A percentile compares a stretch with the other conserved stretches of the same genome.
phyloP scores from a whole-genome alignment of 35 echinoderm and acorn worm genomes.

The Heliocidaris erythrogramma region DNA sequence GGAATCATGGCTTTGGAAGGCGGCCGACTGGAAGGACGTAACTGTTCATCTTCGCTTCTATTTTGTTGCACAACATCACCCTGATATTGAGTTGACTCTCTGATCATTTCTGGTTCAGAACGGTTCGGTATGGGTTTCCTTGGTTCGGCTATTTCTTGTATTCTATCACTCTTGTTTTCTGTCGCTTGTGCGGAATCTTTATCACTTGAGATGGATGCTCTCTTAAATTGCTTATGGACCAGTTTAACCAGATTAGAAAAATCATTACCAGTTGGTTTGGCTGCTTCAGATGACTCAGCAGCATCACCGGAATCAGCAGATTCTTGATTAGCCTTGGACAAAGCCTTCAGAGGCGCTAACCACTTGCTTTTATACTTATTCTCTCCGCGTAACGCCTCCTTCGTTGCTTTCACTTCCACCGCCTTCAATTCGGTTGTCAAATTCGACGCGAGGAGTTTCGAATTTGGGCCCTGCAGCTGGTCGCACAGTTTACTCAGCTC shows the following conservation, averaged over 20 bases:
- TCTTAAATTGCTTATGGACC: slow-evolving; percentile 43
- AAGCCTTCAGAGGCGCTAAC: background rate
- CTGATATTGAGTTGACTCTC: background rate
- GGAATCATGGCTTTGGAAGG: background rate
- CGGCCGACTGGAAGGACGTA: background rate
- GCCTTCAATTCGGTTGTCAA: slow-evolving; percentile 66
- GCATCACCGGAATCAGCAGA: background rate
- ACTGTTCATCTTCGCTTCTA: background rate
- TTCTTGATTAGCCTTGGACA: background rate
- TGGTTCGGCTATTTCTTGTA: background rate
- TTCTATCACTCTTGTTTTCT: background rate
- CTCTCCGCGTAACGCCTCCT: background rate
- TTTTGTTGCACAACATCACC: background rate
- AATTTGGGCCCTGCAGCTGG: slow-evolving; percentile 71
- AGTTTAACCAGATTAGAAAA: slow-evolving; percentile 13
- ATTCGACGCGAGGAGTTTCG: slow-evolving; percentile 60
- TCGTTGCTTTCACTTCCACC: slow-evolving; percentile 53
- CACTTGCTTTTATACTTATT: background rate
- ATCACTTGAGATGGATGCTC: background rate
- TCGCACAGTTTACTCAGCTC: slow-evolving; percentile 51
- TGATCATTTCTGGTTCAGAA: background rate
- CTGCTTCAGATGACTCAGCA: background rate
- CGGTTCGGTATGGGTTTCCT: background rate
- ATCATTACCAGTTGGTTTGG: background rate
- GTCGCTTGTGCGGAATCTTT: background rate